These are phyloP conservation scores for Dryoscopus gambensis DNA, from an alignment of 2,113 vertebrate species.

Conservation along the genomic window DNA sequence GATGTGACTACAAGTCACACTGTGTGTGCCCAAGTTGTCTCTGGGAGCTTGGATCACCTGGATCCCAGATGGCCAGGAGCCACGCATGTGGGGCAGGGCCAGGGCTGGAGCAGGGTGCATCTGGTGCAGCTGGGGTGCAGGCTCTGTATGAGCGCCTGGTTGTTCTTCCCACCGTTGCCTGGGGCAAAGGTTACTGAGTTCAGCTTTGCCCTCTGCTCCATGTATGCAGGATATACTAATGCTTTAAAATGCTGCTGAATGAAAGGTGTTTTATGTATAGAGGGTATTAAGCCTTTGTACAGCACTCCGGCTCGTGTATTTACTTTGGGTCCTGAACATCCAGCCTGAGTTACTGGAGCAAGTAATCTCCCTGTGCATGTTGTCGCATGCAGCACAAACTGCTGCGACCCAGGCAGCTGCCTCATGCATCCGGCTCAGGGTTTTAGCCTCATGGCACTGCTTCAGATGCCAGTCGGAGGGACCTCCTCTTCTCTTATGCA, in stretches of 20 bases:
- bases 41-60: neutral
- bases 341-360: conserved; percentile 40
- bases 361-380: conserved; percentile 41
- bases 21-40: neutral
- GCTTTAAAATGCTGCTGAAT: neutral
- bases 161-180: neutral
- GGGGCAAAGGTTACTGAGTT: neutral
- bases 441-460: neutral
- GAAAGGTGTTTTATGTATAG: neutral
- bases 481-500: neutral
- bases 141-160: neutral
- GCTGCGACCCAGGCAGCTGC: neutral
- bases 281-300: conserved; percentile 13
- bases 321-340: conserved; percentile 40
- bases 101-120: neutral
- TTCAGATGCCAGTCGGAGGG: neutral
- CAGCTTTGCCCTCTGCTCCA: neutral
- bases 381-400: neutral
- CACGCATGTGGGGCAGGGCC: rapidly evolving
- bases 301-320: neutral
- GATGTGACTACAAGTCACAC: neutral
- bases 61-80: neutral
- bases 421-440: rapidly evolving
- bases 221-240: neutral
- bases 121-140: neutral